Conservation (phyloP, 2,888 invertebrate genomes). For the Caenorhabditis sp. region DNA sequence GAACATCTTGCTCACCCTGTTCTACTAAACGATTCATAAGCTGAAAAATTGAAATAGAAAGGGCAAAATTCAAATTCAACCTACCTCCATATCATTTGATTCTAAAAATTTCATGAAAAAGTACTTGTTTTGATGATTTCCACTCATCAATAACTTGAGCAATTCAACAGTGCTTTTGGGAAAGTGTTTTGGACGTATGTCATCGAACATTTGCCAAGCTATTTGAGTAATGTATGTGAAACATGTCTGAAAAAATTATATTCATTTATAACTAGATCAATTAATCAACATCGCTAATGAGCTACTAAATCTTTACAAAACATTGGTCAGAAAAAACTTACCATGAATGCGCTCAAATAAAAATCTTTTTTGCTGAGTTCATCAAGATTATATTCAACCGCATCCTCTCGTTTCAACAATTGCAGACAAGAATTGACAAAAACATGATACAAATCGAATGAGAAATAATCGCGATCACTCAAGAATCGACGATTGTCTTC, state of each 20-base stretch:
- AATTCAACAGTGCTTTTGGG: constrained; percentile 26
- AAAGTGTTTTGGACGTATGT: constrained; percentile 25
- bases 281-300: too few relatives aligned
- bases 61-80: constrained; percentile 1
- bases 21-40: constrained; percentile 15
- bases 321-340: constrained; percentile 8
- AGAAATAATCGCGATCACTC: constrained; percentile 39
- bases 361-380: constrained; percentile 11
- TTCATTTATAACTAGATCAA: too few relatives aligned
- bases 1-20: constrained; percentile 24
- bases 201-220: constrained; percentile 36
- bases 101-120: constrained; percentile 18
- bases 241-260: constrained; percentile 2
- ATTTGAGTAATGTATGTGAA: constrained; percentile 20
- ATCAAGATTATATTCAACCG: constrained; percentile 21
- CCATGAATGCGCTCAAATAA: not conserved
- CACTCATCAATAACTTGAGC: constrained; percentile 13
- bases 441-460: constrained; percentile 26
- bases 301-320: too few relatives aligned
- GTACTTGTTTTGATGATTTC: constrained; percentile 18
- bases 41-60: not conserved
- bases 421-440: constrained; percentile 21
- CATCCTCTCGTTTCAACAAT: constrained; percentile 18
- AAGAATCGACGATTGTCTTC: constrained; percentile 25
- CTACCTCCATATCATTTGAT: constrained; percentile 23